Evolutionary conservation across 92 coral and sea anemone species (phyloP).

Genomic region (Siderastrea radians): DNA sequence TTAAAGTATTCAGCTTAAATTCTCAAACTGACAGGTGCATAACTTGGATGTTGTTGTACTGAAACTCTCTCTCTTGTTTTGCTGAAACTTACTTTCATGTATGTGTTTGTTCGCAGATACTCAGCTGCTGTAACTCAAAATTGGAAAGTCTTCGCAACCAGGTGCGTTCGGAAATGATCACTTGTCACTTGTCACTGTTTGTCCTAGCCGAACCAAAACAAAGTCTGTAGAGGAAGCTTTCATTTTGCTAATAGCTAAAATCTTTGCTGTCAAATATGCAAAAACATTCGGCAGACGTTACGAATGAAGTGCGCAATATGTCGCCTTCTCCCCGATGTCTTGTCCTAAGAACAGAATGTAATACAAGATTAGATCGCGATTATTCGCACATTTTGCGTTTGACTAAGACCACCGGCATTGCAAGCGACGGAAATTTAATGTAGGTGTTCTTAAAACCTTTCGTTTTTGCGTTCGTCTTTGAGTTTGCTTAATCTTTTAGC

Average conservation of each 20-base stretch:
- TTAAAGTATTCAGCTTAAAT: background rate
- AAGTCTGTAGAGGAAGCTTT: background rate
- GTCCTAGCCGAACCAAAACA: background rate
- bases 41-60: too few relatives aligned
- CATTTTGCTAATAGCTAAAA: background rate
- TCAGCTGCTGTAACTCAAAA: slow-evolving; percentile 95
- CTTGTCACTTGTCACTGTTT: slow-evolving; percentile 13
- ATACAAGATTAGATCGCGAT: background rate
- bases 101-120: slow-evolving; percentile 57
- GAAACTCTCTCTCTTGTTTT: too few relatives aligned
- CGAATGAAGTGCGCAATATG: background rate
- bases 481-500: background rate
- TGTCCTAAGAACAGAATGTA: background rate
- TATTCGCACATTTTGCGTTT: background rate
- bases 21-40: too few relatives aligned
- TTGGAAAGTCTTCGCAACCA: slow-evolving; percentile 92
- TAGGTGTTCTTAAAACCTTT: background rate
- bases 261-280: slow-evolving; percentile 8
- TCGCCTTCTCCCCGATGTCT: background rate
- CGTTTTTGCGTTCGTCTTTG: background rate
- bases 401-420: background rate
- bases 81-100: too few relatives aligned
- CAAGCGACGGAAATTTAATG: background rate
- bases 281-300: background rate
- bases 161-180: slow-evolving; percentile 56